phyloP scores from a whole-genome alignment of 1,140 invertebrate genomes.

The Hestina assimilis region DNA sequence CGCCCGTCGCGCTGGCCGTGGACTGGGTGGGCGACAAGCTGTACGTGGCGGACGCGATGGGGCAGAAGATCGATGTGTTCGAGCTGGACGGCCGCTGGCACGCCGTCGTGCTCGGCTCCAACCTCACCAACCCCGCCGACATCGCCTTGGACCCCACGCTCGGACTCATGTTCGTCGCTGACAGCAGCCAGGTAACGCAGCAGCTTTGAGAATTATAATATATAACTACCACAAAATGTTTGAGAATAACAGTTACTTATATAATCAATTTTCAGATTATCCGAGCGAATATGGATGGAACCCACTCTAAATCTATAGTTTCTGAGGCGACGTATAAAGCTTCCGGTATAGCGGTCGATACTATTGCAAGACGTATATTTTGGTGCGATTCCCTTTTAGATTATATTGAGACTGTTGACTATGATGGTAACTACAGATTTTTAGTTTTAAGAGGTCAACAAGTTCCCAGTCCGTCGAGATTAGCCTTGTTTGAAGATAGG shows the following conservation, averaged over 20 bases:
- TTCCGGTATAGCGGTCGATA: conserved; percentile 91
- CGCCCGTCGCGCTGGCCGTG: conserved; percentile 93
- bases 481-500: conserved; percentile 93
- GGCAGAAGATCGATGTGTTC: conserved; percentile 96
- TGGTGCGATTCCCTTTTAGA: conserved; percentile 98
- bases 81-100: conserved; percentile 90
- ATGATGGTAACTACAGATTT: conserved; percentile 90
- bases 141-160: conserved; percentile 94
- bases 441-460: conserved; percentile 89
- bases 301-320: conserved; percentile 88
- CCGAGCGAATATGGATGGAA: conserved; percentile 95
- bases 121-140: conserved; percentile 93
- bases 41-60: conserved; percentile 95
- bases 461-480: conserved; percentile 90
- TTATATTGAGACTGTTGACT: conserved; percentile 98
- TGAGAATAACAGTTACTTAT: background rate
- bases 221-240: background rate
- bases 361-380: conserved; percentile 92
- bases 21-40: conserved; percentile 98
- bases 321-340: conserved; percentile 94
- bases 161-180: conserved; percentile 96
- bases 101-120: conserved; percentile 94
- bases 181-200: conserved; percentile 87
- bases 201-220: background rate
- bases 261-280: conserved; percentile 78